These are phyloP conservation scores for Penaeus indicus DNA, from an alignment of 1,140 invertebrate genomes.

Conservation along the genomic window DNA sequence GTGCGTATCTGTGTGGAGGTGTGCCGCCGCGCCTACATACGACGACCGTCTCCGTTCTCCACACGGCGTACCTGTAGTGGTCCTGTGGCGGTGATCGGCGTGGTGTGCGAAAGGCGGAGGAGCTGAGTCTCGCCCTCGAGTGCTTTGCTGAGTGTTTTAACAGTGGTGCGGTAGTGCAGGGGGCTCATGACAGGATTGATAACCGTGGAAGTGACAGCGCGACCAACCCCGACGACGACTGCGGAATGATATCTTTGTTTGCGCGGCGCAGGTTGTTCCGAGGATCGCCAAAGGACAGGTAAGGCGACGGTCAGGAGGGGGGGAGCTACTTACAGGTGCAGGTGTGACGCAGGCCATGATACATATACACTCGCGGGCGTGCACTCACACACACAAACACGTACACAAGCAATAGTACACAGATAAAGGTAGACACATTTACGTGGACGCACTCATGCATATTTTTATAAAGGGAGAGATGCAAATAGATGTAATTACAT, in stretches of 20 bases:
- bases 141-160: not conserved
- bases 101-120: not conserved
- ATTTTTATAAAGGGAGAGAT: not conserved
- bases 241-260: no score
- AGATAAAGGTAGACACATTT: not conserved
- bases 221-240: no score
- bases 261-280: no score
- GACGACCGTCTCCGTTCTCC: not conserved
- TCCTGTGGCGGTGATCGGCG: not conserved
- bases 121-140: not conserved
- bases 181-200: not conserved
- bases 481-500: not conserved
- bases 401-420: not conserved
- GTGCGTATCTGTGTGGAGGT: slow-evolving; percentile 10
- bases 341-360: not conserved
- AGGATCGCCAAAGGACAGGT: no score
- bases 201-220: no score
- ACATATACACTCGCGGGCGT: not conserved
- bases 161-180: slow-evolving; percentile 4
- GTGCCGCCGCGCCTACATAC: not conserved
- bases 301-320: no score
- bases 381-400: not conserved
- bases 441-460: not conserved
- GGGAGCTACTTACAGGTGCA: no score
- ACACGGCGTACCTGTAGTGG: no score